Evolutionary conservation across 2,888 invertebrate species (phyloP).

Genomic region (Polymixis flavicincta): DNA sequence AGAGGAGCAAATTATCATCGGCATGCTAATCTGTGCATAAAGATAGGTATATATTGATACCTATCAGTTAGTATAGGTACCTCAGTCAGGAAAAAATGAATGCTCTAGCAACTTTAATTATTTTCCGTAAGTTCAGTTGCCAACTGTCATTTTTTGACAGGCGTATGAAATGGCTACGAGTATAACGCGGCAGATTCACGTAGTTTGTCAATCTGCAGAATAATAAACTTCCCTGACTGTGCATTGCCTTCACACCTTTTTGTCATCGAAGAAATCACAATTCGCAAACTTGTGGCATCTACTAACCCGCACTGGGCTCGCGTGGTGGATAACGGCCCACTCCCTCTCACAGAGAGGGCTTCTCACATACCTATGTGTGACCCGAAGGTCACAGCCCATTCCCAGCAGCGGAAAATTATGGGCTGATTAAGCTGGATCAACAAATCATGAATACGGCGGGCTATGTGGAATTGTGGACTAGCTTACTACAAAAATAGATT

Average conservation of each 20-base stretch:
- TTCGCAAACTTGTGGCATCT: background rate
- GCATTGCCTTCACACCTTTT: too few relatives aligned
- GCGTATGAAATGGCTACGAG: background rate
- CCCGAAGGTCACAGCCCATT: too few relatives aligned
- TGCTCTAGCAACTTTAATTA: background rate
- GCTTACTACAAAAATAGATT: too few relatives aligned
- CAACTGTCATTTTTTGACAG: background rate
- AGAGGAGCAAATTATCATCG: slow-evolving; percentile 34
- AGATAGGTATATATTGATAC: background rate
- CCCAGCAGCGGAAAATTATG: too few relatives aligned
- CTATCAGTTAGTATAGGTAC: background rate
- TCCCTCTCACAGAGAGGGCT: too few relatives aligned
- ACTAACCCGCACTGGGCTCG: too few relatives aligned
- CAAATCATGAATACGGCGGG: too few relatives aligned
- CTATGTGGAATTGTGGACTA: too few relatives aligned
- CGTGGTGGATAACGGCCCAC: too few relatives aligned
- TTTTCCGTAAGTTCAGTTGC: background rate
- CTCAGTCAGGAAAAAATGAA: background rate
- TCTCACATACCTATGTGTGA: too few relatives aligned
- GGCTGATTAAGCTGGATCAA: too few relatives aligned
- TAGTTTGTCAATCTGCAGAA: background rate
- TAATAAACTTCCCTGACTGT: background rate
- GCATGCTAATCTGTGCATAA: slow-evolving; percentile 17
- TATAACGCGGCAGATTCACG: background rate
- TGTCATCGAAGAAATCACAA: background rate